phyloP scores from a whole-genome alignment of 2,113 vertebrate species.

The Syngnathus scovelli region DNA sequence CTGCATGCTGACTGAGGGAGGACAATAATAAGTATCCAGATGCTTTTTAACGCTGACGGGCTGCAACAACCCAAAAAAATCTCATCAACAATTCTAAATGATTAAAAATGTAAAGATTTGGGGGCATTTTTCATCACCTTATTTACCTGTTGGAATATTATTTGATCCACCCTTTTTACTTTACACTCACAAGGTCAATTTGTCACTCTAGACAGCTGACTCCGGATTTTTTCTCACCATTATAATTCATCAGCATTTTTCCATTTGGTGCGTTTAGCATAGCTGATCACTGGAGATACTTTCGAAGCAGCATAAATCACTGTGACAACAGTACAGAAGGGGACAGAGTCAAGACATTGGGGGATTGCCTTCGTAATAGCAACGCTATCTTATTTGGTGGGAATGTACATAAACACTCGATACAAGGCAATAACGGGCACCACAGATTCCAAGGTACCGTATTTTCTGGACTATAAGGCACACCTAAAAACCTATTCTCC shows the following conservation, averaged over 20 bases:
- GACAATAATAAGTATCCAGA: conserved; percentile 21
- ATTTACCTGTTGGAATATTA: conserved; percentile 7
- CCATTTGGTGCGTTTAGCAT: conserved; percentile 42
- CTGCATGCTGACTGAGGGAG: conserved; percentile 9
- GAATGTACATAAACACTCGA: not conserved
- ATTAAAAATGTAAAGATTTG: not conserved
- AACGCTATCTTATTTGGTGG: conserved; percentile 4
- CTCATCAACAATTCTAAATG: not conserved
- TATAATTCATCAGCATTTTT: conserved; percentile 51
- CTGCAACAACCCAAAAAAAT: not conserved
- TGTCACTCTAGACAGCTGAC: conserved; percentile 40
- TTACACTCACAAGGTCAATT: conserved; percentile 38
- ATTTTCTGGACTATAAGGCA: too few relatives aligned
- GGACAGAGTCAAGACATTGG: not conserved
- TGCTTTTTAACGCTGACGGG: conserved; percentile 1
- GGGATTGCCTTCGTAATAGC: conserved; percentile 2
- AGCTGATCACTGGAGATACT: conserved; percentile 44
- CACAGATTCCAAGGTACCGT: not conserved
- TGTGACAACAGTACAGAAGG: conserved; percentile 11
- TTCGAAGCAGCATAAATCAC: conserved; percentile 35
- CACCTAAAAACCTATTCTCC: too few relatives aligned
- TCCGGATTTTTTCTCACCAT: conserved; percentile 40
- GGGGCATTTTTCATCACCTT: conserved; percentile 15
- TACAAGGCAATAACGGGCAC: not conserved
- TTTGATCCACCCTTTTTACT: conserved; percentile 13